Evolutionary conservation across 2,797 vertebrate species (phyloP).

Genomic region (Sebastes hopkinsi): DNA sequence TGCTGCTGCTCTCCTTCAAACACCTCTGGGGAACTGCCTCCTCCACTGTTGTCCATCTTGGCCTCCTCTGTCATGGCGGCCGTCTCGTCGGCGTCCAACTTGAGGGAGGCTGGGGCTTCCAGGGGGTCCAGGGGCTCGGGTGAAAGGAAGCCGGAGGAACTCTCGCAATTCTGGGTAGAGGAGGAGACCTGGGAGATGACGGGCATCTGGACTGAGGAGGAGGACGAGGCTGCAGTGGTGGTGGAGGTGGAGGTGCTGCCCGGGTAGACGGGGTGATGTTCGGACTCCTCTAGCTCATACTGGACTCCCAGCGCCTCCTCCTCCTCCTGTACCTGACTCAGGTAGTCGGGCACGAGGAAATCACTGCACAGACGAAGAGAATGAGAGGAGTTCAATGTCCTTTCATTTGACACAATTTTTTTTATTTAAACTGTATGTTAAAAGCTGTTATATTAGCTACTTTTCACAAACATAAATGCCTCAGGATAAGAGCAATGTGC

Average conservation of each 20-base stretch:
- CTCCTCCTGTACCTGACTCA: constrained; percentile 95
- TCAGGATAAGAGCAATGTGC: not conserved
- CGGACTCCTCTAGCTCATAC: constrained; percentile 90
- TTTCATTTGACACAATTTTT: not conserved
- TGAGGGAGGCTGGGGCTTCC: constrained; percentile 81
- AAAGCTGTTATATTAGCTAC: not conserved
- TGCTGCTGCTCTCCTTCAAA: constrained; percentile 75
- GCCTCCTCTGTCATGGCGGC: constrained; percentile 71
- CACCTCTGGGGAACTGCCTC: constrained; percentile 80
- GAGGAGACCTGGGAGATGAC: constrained; percentile 99
- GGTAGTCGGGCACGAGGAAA: constrained; percentile 99
- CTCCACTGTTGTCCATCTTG: constrained; percentile 72
- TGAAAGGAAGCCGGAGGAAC: constrained; percentile 84
- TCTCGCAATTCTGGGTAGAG: constrained; percentile 97
- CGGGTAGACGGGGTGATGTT: constrained; percentile 67
- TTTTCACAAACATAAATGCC: not conserved
- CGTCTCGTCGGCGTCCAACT: constrained; percentile 50
- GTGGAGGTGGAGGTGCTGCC: constrained; percentile 59
- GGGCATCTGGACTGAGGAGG: constrained; percentile 96
- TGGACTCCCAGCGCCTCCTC: constrained; percentile 92
- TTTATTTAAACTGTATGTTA: not conserved
- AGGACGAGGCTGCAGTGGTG: constrained; percentile 70
- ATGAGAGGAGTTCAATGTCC: not conserved
- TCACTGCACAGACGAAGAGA: constrained; percentile 83
- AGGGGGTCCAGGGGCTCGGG: constrained; percentile 85